Conservation (phyloP, 2,113 vertebrate genomes). For the Chitala chitala region DNA sequence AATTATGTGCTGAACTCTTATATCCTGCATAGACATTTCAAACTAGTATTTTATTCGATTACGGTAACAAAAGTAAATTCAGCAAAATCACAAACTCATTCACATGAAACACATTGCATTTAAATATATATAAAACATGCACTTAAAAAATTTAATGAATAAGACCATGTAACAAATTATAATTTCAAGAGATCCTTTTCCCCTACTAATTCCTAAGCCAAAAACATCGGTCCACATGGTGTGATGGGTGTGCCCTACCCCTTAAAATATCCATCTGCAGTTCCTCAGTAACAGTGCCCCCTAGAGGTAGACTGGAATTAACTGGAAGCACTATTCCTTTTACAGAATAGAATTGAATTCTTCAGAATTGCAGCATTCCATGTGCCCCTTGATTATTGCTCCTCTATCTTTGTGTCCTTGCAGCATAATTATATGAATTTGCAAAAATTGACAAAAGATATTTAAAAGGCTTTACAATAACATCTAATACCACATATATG, state of each 20-base stretch:
- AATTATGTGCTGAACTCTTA: not conserved
- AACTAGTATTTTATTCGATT: not conserved
- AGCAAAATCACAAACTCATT: no score
- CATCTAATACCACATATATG: not conserved
- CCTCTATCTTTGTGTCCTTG: not conserved
- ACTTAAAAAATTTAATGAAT: no score
- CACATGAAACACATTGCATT: no score
- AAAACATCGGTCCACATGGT: not conserved
- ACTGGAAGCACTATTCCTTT: no score
- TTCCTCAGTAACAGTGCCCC: constrained; percentile 53
- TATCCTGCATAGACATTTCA: not conserved
- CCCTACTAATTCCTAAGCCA: not conserved
- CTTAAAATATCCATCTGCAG: constrained; percentile 30
- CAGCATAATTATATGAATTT: not conserved
- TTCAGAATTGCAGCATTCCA: no score
- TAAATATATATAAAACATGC: no score
- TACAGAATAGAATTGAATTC: no score
- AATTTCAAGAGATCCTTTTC: not conserved
- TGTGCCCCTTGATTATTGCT: not conserved
- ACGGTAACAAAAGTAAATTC: not conserved
- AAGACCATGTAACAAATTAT: not conserved
- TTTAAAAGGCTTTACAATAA: not conserved
- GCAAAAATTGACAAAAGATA: not conserved
- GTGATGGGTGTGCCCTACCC: not conserved
- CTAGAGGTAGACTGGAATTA: constrained; percentile 45